Evolutionary conservation across 2,113 vertebrate genomes (phyloP).

Genomic region (Hemichromis elongatus): DNA sequence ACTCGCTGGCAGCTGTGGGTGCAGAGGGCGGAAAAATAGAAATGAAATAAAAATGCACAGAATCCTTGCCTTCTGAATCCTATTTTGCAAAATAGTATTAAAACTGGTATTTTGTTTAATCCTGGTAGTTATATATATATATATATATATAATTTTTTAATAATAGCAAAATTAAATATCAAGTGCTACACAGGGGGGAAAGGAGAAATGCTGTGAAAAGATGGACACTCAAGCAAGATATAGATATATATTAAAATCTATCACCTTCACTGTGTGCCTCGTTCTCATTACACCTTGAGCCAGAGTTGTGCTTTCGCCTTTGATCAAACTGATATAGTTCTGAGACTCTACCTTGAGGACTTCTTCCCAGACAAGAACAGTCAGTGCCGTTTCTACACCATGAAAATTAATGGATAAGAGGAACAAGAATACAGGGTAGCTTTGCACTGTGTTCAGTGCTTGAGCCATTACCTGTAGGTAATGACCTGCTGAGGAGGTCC

Average conservation of each 20-base stretch:
- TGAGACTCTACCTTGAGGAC: conserved; percentile 26
- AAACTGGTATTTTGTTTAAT: conserved; percentile 47
- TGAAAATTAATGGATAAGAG: neutral
- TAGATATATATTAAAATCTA: conserved; percentile 3
- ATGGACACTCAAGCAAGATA: neutral
- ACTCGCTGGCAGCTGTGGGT: conserved; percentile 49
- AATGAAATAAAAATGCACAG: conserved; percentile 45
- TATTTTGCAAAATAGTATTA: conserved; percentile 56
- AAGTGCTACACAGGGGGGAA: neutral
- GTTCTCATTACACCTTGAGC: conserved; percentile 12
- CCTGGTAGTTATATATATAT: conserved; percentile 7
- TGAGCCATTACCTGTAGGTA: neutral
- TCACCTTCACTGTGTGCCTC: neutral
- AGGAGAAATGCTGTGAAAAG: neutral
- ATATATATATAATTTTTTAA: neutral
- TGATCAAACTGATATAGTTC: conserved; percentile 31
- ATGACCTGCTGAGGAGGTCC: neutral
- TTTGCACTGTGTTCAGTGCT: neutral
- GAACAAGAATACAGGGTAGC: neutral
- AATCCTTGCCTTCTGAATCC: conserved; percentile 46
- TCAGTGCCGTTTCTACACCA: neutral
- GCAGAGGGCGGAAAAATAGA: conserved; percentile 54
- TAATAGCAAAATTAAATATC: conserved; percentile 29
- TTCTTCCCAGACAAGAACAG: conserved; percentile 9
- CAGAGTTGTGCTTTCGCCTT: neutral